Conservation (phyloP, 1,140 invertebrate genomes). For the Cephus cinctus region DNA sequence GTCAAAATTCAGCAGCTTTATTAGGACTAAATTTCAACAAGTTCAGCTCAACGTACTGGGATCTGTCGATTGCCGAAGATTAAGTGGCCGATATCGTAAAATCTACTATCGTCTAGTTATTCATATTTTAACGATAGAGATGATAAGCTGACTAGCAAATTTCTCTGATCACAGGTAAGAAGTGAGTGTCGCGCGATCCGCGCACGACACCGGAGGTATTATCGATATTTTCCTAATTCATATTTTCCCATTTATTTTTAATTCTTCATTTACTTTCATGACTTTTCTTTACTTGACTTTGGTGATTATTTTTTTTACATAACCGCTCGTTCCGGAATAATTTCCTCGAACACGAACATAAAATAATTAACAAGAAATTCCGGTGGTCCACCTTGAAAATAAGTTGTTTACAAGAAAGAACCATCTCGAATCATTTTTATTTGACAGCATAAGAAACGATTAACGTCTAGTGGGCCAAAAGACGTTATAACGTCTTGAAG, state of each 20-base stretch:
- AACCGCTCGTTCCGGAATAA: background rate
- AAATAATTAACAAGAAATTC: too few relatives aligned
- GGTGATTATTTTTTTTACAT: conserved; percentile 7
- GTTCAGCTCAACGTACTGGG: background rate
- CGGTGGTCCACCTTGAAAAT: too few relatives aligned
- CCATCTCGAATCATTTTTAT: too few relatives aligned
- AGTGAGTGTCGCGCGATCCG: conserved; percentile 15
- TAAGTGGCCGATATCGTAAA: background rate
- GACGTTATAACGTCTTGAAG: too few relatives aligned
- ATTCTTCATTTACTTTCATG: conserved; percentile 16
- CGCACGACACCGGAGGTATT: conserved; percentile 21
- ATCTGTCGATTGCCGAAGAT: background rate
- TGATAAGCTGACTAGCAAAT: conserved; percentile 31
- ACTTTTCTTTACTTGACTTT: background rate
- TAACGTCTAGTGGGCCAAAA: too few relatives aligned
- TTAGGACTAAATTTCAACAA: too few relatives aligned
- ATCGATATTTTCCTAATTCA: too few relatives aligned
- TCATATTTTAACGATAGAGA: background rate
- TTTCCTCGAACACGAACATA: background rate
- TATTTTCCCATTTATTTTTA: too few relatives aligned
- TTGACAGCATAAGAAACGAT: too few relatives aligned
- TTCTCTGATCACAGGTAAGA: conserved; percentile 32
- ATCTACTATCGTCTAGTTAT: background rate
- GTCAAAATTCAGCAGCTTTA: too few relatives aligned
- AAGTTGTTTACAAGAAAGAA: too few relatives aligned